Base-by-base conservation (phyloP, 2,113 vertebrate species). In the Ornithorhynchus anatinus region DNA sequence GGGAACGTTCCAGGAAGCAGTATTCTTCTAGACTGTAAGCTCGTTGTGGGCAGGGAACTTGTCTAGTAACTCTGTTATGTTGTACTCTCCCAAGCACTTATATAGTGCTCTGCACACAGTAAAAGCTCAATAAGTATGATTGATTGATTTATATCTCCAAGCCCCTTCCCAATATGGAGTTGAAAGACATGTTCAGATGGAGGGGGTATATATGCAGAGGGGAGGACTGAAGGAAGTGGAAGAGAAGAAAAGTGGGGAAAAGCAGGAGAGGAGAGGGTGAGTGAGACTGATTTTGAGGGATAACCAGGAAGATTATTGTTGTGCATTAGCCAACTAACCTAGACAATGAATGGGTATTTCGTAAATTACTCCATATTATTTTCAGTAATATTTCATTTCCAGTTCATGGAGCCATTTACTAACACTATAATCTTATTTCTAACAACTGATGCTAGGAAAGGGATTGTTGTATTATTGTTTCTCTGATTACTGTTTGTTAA, bases 401-500 rank as follows among this genome's bases (percentile, higher is more conserved):
- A 4, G 22, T 17, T 25, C 2, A 2, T 15, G 17, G 1, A 1
- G n/a, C 10, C 4, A n/a, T 10, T 42, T 52, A 31, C n/a, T 23
- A 32, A 7, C n/a, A 39, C 6, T 7, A 23, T 2, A 27, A 36
- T 50, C 23, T 14, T 17, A 20, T n/a, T n/a, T n/a, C 19, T 29
- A 47, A 15, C 20, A 33, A 11, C 6, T 51, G 38, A 33, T 38
- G 4, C 42, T 38, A 35, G 25, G 31, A 54, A n/a, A 39, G 20
- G 25, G 56, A 37, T 10, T 11, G n/a, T 32, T 50, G 13, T 0
- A 7, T 25, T 0, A 7, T 25, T 2, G 1, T 42, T 23, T 31
- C 1, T 6, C 7, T 19, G 51, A 32, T 23, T 13, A 25, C 23
- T 16, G 5, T 43, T 50, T 42, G 22, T 37, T 19, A 17, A 9